Percentiles rank a stretch among this genome's conserved stretches.
Evolutionary conservation across 2,888 invertebrate genomes (phyloP).

Genomic region (Nineta flava): DNA sequence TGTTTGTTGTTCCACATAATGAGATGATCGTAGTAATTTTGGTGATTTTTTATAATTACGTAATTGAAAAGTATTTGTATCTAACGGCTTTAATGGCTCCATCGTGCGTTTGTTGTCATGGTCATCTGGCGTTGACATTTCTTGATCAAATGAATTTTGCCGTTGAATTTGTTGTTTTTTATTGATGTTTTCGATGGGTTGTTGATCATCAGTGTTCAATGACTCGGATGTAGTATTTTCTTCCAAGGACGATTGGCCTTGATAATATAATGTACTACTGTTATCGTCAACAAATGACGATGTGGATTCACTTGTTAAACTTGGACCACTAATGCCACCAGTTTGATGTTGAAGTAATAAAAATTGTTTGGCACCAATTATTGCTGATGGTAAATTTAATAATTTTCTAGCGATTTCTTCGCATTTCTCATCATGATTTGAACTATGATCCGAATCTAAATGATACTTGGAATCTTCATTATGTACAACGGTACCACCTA

Average conservation of each 20-base stretch:
- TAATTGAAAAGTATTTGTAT: constrained; percentile 2
- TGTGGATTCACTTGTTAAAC: background rate
- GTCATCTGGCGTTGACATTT: background rate
- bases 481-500: constrained; percentile 21
- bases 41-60: constrained; percentile 7
- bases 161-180: background rate
- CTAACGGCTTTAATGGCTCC: background rate
- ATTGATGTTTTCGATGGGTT: constrained; percentile 10
- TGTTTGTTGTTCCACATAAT: background rate
- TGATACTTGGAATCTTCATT: constrained; percentile 30
- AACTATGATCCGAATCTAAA: constrained; percentile 34
- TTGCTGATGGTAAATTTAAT: constrained; percentile 23
- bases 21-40: constrained; percentile 2
- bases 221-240: constrained; percentile 33
- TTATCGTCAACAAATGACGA: background rate
- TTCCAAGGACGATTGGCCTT: constrained; percentile 30
- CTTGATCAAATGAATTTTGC: constrained; percentile 1
- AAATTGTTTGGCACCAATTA: constrained; percentile 22
- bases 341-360: constrained; percentile 20
- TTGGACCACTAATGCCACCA: background rate
- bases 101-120: background rate
- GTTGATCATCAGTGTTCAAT: constrained; percentile 26
- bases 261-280: constrained; percentile 18
- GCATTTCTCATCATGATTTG: constrained; percentile 33
- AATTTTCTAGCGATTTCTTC: constrained; percentile 29